Percentiles rank a stretch among this genome's conserved stretches.
These are phyloP conservation scores for Peromyscus aztecus DNA, from an alignment of 2,797 vertebrate species.

Conservation along the genomic window DNA sequence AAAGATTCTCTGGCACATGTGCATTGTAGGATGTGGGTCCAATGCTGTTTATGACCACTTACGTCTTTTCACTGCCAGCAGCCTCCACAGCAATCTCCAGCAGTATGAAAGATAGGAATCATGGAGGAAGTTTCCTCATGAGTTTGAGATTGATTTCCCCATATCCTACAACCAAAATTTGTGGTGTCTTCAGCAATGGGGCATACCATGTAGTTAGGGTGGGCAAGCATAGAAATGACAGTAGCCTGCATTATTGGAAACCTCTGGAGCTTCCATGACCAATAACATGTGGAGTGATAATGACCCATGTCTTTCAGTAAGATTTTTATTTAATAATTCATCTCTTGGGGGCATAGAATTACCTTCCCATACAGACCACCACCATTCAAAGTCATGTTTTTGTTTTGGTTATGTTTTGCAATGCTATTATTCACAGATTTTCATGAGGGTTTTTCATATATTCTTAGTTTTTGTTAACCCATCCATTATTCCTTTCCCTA, in stretches of 20 bases:
- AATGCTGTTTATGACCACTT: background rate
- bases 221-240: background rate
- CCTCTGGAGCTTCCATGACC: background rate
- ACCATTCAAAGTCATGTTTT: background rate
- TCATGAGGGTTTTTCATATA: background rate
- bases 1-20: background rate
- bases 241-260: background rate
- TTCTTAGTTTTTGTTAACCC: background rate
- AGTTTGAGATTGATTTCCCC: background rate
- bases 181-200: background rate
- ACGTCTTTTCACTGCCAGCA: background rate
- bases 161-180: background rate
- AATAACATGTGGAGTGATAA: background rate
- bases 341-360: background rate
- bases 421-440: background rate
- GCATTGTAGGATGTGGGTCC: background rate
- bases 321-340: background rate
- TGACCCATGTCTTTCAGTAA: background rate
- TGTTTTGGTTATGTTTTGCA: background rate
- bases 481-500: background rate
- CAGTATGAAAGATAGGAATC: background rate
- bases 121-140: background rate
- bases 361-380: background rate
- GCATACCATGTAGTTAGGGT: background rate
- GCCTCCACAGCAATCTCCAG: fast-evolving